Base-by-base conservation (phyloP, 2,113 vertebrate genomes). In the Bos javanicus region DNA sequence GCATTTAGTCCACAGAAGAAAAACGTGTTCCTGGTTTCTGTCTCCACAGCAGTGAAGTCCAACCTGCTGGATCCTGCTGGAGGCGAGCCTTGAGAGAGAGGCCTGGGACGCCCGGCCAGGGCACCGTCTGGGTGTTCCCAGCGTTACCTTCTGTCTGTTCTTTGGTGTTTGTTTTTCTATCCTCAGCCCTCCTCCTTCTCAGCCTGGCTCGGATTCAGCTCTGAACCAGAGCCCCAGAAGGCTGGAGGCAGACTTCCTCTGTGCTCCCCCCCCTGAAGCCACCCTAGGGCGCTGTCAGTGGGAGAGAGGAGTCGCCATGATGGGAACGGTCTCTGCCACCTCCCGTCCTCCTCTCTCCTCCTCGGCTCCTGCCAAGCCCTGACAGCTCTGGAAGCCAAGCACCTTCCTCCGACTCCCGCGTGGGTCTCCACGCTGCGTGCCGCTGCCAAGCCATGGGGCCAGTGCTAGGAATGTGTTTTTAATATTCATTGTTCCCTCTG, bases 401-500 rank as follows among this genome's bases (percentile, higher is more conserved):
- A 86, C 33, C 57, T 91, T 96, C 36, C 94, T 97, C 43, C 97
- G 97, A 96, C 91, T 96, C 46, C 87, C 76, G 21, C 62, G 74
- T 84, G 96, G 95, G 97, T 98, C 97, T 98, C 90, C 82, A 60
- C 14, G 12, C 83, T 96, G 98, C 96, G 95, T 62, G 12, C 36
- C 3, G 4, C 91, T 98, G 98, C 98, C 97, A 98, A 98, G 89
- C 94, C 98, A 96, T 50, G 95, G 89, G 96, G 94, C 98, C 98
- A 97, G 98, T 89, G 96, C 96, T 97, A 97, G 97, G 98, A 99
- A 98, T 98, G 98, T 99, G 98, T 96, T 99, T 99, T 98, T 98
- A 99, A 99, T 99, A 99, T 98, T 98, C 98, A 98, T 99, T 98
- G 97, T 98, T 99, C 98, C 80, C 80, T 98, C 97, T 95, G 97